Conservation (phyloP, 2,113 vertebrate genomes). For the Ahaetulla prasina region DNA sequence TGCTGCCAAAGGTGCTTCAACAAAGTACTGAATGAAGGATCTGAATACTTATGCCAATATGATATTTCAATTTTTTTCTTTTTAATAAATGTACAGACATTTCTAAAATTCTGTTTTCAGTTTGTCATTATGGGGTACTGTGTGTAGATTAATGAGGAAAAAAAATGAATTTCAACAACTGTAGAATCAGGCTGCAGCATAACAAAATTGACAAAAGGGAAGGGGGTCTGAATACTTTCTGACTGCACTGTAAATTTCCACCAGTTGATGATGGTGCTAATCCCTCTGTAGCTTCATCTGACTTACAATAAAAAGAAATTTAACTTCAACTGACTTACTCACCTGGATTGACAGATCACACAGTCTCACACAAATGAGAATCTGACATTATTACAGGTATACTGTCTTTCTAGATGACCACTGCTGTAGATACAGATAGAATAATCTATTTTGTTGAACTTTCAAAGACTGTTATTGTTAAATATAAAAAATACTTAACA, state of each 20-base stretch:
- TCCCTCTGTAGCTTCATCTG: background rate
- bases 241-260: background rate
- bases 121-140: no score
- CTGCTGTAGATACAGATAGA: background rate
- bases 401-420: background rate
- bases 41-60: no score
- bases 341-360: background rate
- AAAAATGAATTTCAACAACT: no score
- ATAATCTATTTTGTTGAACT: background rate
- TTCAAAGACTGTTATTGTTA: background rate
- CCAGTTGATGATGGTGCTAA: background rate
- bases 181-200: no score
- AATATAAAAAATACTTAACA: background rate
- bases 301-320: background rate
- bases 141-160: no score
- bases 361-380: background rate
- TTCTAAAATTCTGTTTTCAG: no score
- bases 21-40: no score
- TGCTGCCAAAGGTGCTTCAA: no score
- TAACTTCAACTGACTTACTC: background rate
- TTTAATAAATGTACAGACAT: no score
- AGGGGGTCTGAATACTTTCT: no score
- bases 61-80: no score
- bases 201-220: no score
- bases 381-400: background rate